Evolutionary conservation across 1,140 invertebrate species (phyloP).

Genomic region (Watersipora subatra): DNA sequence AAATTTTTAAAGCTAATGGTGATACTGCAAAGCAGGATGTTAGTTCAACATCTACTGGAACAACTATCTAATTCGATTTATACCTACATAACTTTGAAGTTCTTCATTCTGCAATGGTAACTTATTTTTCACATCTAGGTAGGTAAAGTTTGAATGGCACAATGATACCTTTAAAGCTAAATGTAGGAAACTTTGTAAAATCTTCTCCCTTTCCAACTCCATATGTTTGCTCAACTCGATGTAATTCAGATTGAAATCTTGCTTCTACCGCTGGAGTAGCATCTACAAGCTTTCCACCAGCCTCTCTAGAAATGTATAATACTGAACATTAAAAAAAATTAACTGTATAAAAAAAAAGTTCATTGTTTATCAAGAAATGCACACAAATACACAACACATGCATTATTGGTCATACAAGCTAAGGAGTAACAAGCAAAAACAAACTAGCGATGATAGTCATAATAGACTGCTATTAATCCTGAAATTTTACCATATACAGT

Average conservation of each 20-base stretch:
- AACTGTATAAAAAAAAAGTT: neutral
- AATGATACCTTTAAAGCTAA: constrained; percentile 55
- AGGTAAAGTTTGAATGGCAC: too few relatives aligned
- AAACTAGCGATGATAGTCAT: neutral
- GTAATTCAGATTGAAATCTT: constrained; percentile 60
- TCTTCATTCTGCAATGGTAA: too few relatives aligned
- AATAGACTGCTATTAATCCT: too few relatives aligned
- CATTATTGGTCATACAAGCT: neutral
- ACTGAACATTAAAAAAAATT: neutral
- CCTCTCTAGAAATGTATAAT: constrained; percentile 23
- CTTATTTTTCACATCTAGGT: too few relatives aligned
- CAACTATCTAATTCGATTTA: too few relatives aligned
- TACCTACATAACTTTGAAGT: too few relatives aligned
- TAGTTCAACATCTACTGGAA: too few relatives aligned
- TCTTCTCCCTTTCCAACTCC: constrained; percentile 57
- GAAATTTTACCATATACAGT: too few relatives aligned
- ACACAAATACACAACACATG: neutral
- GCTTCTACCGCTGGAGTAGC: constrained; percentile 58
- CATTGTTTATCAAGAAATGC: too few relatives aligned
- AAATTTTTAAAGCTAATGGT: neutral
- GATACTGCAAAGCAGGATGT: too few relatives aligned
- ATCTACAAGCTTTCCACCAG: constrained; percentile 66
- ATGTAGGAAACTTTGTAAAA: constrained; percentile 73
- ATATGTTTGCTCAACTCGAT: constrained; percentile 62
- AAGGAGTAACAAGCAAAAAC: constrained; percentile 4